phyloP scores from a whole-genome alignment of 2,113 vertebrate genomes.

The Pluvialis apricaria region DNA sequence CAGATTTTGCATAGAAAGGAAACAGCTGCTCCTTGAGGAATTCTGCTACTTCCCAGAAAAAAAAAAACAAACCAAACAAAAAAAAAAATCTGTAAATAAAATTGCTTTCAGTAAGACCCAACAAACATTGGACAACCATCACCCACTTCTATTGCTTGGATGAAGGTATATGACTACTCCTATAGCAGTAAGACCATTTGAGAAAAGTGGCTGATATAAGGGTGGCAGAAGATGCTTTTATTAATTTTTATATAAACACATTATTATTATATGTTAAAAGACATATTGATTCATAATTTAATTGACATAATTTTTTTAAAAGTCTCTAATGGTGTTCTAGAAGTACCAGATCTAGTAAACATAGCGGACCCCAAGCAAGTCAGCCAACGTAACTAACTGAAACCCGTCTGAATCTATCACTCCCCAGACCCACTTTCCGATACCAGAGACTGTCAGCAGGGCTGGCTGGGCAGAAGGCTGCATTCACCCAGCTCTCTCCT shows the following conservation, averaged over 20 bases:
- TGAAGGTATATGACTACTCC: not conserved
- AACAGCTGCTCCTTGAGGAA: not conserved
- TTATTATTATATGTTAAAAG: not conserved
- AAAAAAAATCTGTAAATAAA: not conserved
- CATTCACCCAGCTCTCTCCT: not conserved
- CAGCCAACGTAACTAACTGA: not conserved
- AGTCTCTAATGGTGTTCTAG: not conserved
- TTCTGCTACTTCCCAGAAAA: not conserved
- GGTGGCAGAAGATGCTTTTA: not conserved
- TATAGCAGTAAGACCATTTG: not conserved
- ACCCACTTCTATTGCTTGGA: not conserved
- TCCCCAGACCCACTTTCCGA: no score
- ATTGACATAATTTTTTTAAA: not conserved
- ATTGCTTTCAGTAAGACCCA: not conserved
- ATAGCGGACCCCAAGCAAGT: not conserved
- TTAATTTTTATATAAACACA: not conserved
- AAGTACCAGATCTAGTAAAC: not conserved
- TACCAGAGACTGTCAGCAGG: not conserved
- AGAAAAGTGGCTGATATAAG: not conserved
- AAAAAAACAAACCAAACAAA: not conserved
- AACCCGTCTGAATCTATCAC: accelerated
- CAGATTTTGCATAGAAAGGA: not conserved
- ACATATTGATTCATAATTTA: not conserved
- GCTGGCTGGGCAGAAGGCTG: not conserved
- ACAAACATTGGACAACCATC: not conserved